Conservation (phyloP, 2,888 invertebrate species). For the Gari tellinella region DNA sequence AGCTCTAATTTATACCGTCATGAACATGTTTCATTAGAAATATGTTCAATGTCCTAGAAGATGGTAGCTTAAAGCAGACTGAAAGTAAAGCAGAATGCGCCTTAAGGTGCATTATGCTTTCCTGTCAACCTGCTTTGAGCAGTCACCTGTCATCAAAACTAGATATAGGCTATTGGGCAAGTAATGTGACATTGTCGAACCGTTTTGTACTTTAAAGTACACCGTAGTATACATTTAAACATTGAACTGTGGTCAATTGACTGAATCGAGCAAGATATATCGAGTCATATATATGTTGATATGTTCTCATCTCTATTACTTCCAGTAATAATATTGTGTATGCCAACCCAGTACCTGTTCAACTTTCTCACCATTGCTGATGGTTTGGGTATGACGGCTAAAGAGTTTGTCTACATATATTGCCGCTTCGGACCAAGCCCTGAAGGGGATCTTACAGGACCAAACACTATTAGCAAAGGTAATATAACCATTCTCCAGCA, state of each 20-base stretch:
- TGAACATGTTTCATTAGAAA: not conserved
- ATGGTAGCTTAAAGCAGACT: not conserved
- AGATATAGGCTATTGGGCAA: too few species aligned
- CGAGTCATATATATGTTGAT: too few species aligned
- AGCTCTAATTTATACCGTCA: not conserved
- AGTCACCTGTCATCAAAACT: not conserved
- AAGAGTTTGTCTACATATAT: slow-evolving; percentile 71
- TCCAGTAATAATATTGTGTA: slow-evolving; percentile 65
- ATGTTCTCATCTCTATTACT: slow-evolving; percentile 3
- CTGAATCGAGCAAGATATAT: too few species aligned
- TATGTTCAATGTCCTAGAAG: not conserved
- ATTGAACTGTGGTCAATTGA: too few species aligned
- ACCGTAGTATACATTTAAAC: too few species aligned
- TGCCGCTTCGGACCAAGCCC: slow-evolving; percentile 60
- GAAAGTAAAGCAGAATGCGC: not conserved
- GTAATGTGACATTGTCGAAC: too few species aligned
- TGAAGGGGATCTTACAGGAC: slow-evolving; percentile 6
- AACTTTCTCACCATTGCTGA: slow-evolving; percentile 62
- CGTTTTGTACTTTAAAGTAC: too few species aligned
- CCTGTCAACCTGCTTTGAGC: not conserved
- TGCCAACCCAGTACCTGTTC: slow-evolving; percentile 50
- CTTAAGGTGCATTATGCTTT: not conserved
- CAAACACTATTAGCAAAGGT: not conserved
- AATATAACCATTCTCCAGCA: not conserved
- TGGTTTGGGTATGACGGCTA: slow-evolving; percentile 59